Evolutionary conservation across 2,113 vertebrate species (phyloP).

Genomic region (Paramormyrops kingsleyae): DNA sequence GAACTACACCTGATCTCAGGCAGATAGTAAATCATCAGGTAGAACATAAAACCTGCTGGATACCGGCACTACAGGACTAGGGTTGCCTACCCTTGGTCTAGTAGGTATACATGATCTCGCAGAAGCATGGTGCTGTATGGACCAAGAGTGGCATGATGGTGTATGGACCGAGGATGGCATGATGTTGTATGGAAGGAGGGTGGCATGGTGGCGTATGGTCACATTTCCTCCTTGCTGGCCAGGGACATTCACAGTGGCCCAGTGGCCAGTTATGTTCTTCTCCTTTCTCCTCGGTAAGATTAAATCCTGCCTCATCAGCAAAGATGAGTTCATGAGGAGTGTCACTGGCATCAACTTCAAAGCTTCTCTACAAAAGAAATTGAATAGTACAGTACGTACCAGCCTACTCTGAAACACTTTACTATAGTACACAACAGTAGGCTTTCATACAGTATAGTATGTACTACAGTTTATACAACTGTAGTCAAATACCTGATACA

Average conservation of each 20-base stretch:
- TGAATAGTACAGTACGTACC: neutral
- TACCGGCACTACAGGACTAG: neutral
- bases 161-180: neutral
- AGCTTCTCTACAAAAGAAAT: slow-evolving; percentile 13
- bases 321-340: neutral
- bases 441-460: slow-evolving; percentile 9
- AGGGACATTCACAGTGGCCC: neutral
- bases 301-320: slow-evolving; percentile 3
- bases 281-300: neutral
- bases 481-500: neutral
- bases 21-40: no score
- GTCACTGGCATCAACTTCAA: neutral
- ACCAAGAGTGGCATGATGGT: neutral
- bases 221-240: neutral
- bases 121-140: neutral
- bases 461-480: neutral
- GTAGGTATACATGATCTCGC: neutral
- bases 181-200: neutral
- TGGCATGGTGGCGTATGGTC: neutral
- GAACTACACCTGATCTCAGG: no score
- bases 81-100: neutral
- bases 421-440: neutral
- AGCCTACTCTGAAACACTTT: slow-evolving; percentile 3
- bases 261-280: neutral
- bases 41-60: no score